Conservation (phyloP, 1,140 invertebrate genomes). For the Aphaenogaster floridana region DNA sequence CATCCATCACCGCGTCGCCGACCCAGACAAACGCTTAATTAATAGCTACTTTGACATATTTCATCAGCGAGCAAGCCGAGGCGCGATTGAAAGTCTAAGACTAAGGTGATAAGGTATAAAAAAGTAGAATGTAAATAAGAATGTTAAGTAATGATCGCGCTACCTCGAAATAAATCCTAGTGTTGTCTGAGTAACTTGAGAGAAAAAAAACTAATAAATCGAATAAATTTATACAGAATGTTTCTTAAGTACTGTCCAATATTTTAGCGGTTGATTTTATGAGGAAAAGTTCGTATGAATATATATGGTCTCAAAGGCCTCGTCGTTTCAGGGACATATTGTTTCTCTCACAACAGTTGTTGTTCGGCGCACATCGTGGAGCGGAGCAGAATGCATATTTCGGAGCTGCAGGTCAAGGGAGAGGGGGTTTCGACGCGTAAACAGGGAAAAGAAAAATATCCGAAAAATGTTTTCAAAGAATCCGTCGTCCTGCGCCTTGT, state of each 20-base stretch:
- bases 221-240: background rate
- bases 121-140: background rate
- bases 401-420: background rate
- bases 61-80: background rate
- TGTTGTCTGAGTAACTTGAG: background rate
- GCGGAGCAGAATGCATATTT: background rate
- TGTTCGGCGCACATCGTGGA: background rate
- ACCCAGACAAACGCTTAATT: constrained; percentile 32
- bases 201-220: background rate
- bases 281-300: too few species aligned
- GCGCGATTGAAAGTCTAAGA: background rate
- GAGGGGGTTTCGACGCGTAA: background rate
- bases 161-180: background rate
- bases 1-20: constrained; percentile 21
- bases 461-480: constrained; percentile 33
- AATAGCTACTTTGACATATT: constrained; percentile 12
- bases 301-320: background rate
- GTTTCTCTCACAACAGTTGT: background rate
- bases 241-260: too few species aligned
- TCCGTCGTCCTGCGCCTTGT: background rate
- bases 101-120: background rate
- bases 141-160: background rate
- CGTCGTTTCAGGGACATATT: background rate
- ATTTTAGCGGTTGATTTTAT: too few species aligned
- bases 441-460: background rate